phyloP scores from a whole-genome alignment of 2,113 vertebrate species.

The Etia nguti region DNA sequence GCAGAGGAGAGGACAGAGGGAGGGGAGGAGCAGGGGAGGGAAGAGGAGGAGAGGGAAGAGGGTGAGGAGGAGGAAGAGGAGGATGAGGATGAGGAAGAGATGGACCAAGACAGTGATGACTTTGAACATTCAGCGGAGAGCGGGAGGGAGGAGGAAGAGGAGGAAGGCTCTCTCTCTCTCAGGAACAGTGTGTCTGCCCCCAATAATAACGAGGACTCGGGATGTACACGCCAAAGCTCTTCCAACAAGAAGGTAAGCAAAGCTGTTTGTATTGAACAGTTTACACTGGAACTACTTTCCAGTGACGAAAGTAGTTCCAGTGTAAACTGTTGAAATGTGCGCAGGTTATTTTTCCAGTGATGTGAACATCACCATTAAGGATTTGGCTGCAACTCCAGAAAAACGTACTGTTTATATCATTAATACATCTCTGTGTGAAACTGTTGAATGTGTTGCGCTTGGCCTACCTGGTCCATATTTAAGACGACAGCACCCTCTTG shows the following conservation, averaged over 20 bases:
- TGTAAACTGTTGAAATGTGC: neutral
- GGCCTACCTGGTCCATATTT: neutral
- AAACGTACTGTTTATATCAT: neutral
- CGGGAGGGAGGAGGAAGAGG: constrained; percentile 84
- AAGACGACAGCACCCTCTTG: constrained; percentile 53
- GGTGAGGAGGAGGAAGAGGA: constrained; percentile 75
- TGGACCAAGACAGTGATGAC: constrained; percentile 99
- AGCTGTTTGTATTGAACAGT: neutral
- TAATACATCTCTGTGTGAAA: neutral
- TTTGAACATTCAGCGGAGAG: constrained; percentile 95
- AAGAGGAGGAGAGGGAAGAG: constrained; percentile 76
- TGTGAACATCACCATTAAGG: neutral
- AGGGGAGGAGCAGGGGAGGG: constrained; percentile 72
- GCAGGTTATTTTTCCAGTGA: neutral
- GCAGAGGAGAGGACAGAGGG: constrained; percentile 65
- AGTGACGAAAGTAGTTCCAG: neutral
- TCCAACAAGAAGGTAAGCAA: constrained; percentile 89
- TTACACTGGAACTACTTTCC: neutral
- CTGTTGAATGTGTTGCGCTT: neutral
- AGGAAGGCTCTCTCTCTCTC: constrained; percentile 77
- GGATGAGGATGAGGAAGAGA: constrained; percentile 92
- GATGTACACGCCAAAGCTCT: constrained; percentile 81
- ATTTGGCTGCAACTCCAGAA: neutral
- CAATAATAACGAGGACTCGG: constrained; percentile 80
- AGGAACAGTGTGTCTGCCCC: constrained; percentile 84